Base-by-base conservation (phyloP, 1,140 invertebrate genomes). In the Scylla paramamosain region DNA sequence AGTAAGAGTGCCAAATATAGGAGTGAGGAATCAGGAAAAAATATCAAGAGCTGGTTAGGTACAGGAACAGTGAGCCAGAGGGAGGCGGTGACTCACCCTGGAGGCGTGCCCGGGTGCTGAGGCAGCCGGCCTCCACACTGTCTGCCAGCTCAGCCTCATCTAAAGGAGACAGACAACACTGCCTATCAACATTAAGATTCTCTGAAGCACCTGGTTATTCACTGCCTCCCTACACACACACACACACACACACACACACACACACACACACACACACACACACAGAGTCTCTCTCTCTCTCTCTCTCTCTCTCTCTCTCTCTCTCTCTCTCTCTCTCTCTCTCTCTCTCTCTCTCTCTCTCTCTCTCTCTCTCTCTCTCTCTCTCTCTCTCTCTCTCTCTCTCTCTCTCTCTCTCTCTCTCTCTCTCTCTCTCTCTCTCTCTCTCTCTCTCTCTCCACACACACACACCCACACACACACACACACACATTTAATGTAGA, bases 121-220 rank as follows among this genome's bases (percentile, higher is more conserved):
- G 89, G 87, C 95, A 95, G 87, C 91, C 92, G 84, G 92, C 95
- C 95, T 95, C 95, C 39, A 89, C 95, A 90, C 86, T 95, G 92
- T 95, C 95, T 82, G 95, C 95, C 92, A 95, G 91, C 84, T 93
- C 95, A 84, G 95, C 95, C 88, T 95, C 95, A 95, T 95, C 95
- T 95, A 95, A 12, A 39, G 92, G 83, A 93, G 92, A 95, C 91
- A 93, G 92, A 95, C 95, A 91, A 12, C 95, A 95, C 48, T 46
- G 94, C 86, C 90, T 83, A 83, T 94, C 93, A 94, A 87, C 88
- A 83, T 94, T 91, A 90, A 28, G 59, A 91, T 77, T 48, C 16
- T 12, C n/a, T 32, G 31, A 90, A 48, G 45, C 45, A 90, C 0
- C 45, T 10, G 28, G 32, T 46, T 31, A 90, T 90, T 90, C 45